phyloP scores from a whole-genome alignment of 2,888 invertebrate genomes.

The Agapetus fuscipes region DNA sequence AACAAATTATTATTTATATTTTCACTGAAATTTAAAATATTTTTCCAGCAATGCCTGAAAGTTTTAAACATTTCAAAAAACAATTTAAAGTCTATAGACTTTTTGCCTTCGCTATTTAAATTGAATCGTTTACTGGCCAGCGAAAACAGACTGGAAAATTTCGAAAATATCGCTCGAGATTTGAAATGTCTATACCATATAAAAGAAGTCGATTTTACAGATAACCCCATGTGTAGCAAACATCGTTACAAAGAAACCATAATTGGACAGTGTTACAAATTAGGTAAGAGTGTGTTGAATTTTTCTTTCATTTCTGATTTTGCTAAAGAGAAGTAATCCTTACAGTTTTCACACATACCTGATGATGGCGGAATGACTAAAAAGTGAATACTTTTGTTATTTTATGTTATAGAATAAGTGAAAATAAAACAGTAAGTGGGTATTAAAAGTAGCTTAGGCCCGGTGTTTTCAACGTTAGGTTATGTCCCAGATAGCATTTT shows the following conservation, averaged over 20 bases:
- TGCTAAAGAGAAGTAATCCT: too few relatives aligned
- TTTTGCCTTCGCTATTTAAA: constrained; percentile 41
- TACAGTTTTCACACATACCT: too few relatives aligned
- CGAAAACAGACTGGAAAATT: constrained; percentile 47
- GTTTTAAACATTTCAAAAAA: constrained; percentile 56
- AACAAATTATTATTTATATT: too few relatives aligned
- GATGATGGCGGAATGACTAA: too few relatives aligned
- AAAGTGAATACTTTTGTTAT: too few relatives aligned
- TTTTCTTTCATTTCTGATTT: neutral
- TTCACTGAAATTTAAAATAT: too few relatives aligned
- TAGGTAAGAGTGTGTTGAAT: constrained; percentile 37
- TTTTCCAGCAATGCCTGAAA: too few relatives aligned
- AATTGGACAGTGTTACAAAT: constrained; percentile 49
- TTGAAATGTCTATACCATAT: constrained; percentile 47
- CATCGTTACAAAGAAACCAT: constrained; percentile 59
- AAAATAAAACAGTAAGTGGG: too few relatives aligned
- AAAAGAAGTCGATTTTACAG: constrained; percentile 45
- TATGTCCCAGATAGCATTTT: too few relatives aligned
- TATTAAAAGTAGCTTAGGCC: too few relatives aligned
- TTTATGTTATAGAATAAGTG: too few relatives aligned
- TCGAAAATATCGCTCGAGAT: constrained; percentile 43
- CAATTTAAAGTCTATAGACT: constrained; percentile 45
- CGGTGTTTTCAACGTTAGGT: too few relatives aligned
- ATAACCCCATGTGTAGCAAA: constrained; percentile 54
- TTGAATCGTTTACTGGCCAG: constrained; percentile 48